A percentile compares a stretch with the other conserved stretches of the same genome.
phyloP scores from a whole-genome alignment of 2,113 vertebrate genomes.

The Hystrix cristata region DNA sequence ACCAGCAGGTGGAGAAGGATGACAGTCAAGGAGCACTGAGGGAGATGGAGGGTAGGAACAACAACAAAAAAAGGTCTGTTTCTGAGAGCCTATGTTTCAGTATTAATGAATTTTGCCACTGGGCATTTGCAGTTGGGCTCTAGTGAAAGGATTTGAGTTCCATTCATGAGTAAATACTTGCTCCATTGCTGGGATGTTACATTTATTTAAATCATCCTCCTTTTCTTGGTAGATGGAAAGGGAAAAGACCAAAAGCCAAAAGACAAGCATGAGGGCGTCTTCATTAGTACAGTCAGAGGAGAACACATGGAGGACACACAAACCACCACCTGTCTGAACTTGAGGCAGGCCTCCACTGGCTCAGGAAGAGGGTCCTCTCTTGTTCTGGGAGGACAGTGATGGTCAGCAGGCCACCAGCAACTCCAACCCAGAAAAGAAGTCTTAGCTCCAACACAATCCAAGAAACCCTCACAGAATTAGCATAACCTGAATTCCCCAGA shows the following conservation, averaged over 20 bases:
- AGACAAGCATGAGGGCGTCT: not conserved
- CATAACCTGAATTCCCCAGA: no score
- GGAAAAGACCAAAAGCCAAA: not conserved
- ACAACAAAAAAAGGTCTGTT: no score
- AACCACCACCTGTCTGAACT: conserved; percentile 2
- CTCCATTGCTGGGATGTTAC: not conserved
- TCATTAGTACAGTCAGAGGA: not conserved
- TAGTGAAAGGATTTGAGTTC: not conserved
- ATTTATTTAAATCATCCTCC: not conserved
- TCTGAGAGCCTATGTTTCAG: not conserved
- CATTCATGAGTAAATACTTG: not conserved
- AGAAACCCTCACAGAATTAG: no score
- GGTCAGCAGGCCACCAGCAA: not conserved
- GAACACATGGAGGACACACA: not conserved
- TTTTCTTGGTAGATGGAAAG: conserved; percentile 17
- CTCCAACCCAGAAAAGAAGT: not conserved
- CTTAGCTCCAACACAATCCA: no score
- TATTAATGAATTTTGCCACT: not conserved
- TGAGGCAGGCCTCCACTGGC: not conserved
- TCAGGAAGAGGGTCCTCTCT: conserved; percentile 22
- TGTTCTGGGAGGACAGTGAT: not conserved
- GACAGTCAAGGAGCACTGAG: not conserved
- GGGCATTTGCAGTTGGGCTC: not conserved
- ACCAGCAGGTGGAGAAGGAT: no score
- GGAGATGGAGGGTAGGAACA: not conserved